These are phyloP conservation scores for Hepsetus odoe DNA, from an alignment of 2,113 vertebrate genomes.

Conservation along the genomic window DNA sequence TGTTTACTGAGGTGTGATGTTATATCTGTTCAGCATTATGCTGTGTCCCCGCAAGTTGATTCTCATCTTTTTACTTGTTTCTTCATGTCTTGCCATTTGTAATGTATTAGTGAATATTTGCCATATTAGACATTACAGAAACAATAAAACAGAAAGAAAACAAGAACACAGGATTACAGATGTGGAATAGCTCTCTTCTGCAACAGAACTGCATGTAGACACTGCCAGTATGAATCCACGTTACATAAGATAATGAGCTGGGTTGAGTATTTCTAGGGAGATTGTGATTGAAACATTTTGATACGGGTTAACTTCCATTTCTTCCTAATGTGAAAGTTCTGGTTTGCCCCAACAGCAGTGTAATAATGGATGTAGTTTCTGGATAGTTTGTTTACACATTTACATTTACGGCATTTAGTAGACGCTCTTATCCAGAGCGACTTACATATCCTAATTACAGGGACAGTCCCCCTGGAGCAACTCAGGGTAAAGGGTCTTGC, in stretches of 20 bases:
- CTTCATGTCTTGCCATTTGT: neutral
- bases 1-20: neutral
- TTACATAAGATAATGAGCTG: too few relatives aligned
- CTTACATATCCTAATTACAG: too few relatives aligned
- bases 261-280: neutral
- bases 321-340: neutral
- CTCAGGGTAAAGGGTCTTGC: too few relatives aligned
- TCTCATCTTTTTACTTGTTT: neutral
- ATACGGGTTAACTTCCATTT: neutral
- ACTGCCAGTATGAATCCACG: too few relatives aligned
- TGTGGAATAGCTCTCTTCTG: neutral
- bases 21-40: neutral
- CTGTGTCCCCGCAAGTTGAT: neutral
- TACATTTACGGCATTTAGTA: too few relatives aligned
- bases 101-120: neutral
- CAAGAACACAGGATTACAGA: neutral
- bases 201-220: neutral
- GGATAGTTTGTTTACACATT: neutral
- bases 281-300: neutral
- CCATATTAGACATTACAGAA: neutral
- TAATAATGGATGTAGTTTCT: neutral
- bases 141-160: neutral
- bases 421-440: too few relatives aligned
- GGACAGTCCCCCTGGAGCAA: too few relatives aligned
- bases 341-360: neutral